phyloP scores from a whole-genome alignment of 2,888 invertebrate genomes.

The Callyntrura guangdongensis region DNA sequence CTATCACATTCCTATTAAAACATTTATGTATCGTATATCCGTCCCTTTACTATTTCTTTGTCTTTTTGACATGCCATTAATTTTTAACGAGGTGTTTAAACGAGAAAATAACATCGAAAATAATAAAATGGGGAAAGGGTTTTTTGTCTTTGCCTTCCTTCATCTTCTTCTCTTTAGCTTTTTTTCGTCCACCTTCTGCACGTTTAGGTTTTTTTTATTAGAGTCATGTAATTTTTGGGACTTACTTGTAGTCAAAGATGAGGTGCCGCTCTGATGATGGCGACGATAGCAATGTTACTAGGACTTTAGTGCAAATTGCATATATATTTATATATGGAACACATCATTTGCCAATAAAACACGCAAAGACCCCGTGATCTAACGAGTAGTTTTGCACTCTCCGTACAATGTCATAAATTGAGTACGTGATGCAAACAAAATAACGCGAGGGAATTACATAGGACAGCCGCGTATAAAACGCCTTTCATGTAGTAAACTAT shows the following conservation, averaged over 20 bases:
- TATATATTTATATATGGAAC: no score
- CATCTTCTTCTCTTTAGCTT: no score
- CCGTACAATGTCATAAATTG: slow-evolving; percentile 21
- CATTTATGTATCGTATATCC: slow-evolving; percentile 1
- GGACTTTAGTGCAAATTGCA: background rate
- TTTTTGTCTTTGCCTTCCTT: background rate
- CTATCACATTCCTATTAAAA: background rate
- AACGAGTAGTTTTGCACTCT: no score
- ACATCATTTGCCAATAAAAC: background rate
- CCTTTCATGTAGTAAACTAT: no score
- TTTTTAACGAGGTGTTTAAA: slow-evolving; percentile 56
- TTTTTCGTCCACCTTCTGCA: background rate
- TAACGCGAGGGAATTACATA: background rate
- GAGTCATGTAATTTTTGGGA: slow-evolving; percentile 29
- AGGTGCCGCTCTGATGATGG: background rate
- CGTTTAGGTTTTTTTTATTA: slow-evolving; percentile 1
- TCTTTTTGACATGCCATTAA: slow-evolving; percentile 55
- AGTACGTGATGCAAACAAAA: slow-evolving; percentile 33
- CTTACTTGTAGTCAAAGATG: slow-evolving; percentile 37
- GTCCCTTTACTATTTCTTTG: slow-evolving; percentile 29
- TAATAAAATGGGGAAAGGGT: slow-evolving; percentile 32
- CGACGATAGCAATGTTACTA: background rate
- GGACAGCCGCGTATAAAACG: no score
- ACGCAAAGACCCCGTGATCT: background rate
- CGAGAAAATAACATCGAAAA: no score